Evolutionary conservation across 2,113 vertebrate species (phyloP), one percentile per base, ranked within the genome.

Genomic region (Ceyx cyanopectus): DNA sequence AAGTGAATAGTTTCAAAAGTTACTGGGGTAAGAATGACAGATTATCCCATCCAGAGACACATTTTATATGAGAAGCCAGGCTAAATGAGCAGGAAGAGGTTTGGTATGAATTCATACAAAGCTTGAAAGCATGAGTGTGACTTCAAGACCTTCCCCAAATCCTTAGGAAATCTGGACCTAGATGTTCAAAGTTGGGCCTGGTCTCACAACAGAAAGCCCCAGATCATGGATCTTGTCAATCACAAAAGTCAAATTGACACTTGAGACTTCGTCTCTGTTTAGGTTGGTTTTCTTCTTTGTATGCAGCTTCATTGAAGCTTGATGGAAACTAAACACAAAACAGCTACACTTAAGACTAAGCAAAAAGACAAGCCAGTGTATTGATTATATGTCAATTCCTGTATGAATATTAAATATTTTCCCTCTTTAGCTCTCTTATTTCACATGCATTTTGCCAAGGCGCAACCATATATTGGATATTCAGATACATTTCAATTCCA

Each of bases 321-420:
- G 50, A 68, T 72, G 37, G 50, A 88, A 82, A 58, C 30, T 9
- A 43, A 34, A 41, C 41, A 69, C 21, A 79, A 81, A 86, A 20
- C 0, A 1, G 69, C 53, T 87, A 81, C 50, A 29, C 48, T 89
- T 41, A 83, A 86, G 41, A 61, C 32, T 5, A 79, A 81, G 45
- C 43, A 76, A 80, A 90, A 93, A 89, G 15, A n/a, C 19, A 81
- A 67, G 19, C 14, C 81, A 56, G 48, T 10, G n/a, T 48, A 73
- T 41, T 84, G 87, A 88, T 79, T 62, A 67, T 9, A 53, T 10
- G 53, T 51, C 67, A 85, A 89, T 91, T 90, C 22, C 54, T 57
- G 37, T 46, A 82, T 63, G 61, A 85, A 40, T 83, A 89, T 85
- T 77, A 78, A 89, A 81, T 53, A 37, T 72, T 93, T 92, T 73